Evolutionary conservation across 2,113 vertebrate species (phyloP), one percentile per base, ranked within the genome.

Genomic region (Gambusia affinis): DNA sequence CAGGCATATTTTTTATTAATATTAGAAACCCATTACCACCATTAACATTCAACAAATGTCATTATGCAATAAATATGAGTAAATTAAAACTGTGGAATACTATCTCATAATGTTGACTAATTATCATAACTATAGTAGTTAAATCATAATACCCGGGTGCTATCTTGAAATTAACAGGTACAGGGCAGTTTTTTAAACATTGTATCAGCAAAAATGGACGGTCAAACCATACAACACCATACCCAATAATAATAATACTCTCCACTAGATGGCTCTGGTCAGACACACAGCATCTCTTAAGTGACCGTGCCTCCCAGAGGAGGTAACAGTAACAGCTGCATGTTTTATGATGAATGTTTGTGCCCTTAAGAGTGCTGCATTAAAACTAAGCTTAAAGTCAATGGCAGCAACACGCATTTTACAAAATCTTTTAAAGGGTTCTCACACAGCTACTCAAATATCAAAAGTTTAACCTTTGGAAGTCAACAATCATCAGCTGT

Each of bases 221-320:
- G n/a, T 24, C 2, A 57, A 19, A 0, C 4, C 14, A 2, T 63
- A 27, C 17, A 66, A 12, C 19, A 72, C 54, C 54, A 24, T 1
- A 15, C 28, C 54, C 47, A 72, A 42, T 79, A 60, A 83, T 79
- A 60, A 83, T 71, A 63, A 44, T 17, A 39, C 42, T 66, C 74
- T 76, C 90, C 92, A 89, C 87, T 72, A 92, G 91, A 83, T 88
- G 91, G 90, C 89, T 83, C 89, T 89, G 64, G 71, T 75, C 72
- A 70, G 2, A 17, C 60, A 62, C 30, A 47, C 30, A 57, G 12
- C 15, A 15, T 54, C 29, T 1, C 1, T 31, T 22, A 68, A 65
- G 27, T 33, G n/a, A 28, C 3, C 22, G 12, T 2, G 2, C 17
- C 68, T 42, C 3, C 28, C 3, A 47, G 44, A 19, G 44, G 4